Percentiles rank a stretch among this genome's conserved stretches.
Evolutionary conservation across 2,888 invertebrate species (phyloP).

Genomic region (Tetheella fluctuosa): DNA sequence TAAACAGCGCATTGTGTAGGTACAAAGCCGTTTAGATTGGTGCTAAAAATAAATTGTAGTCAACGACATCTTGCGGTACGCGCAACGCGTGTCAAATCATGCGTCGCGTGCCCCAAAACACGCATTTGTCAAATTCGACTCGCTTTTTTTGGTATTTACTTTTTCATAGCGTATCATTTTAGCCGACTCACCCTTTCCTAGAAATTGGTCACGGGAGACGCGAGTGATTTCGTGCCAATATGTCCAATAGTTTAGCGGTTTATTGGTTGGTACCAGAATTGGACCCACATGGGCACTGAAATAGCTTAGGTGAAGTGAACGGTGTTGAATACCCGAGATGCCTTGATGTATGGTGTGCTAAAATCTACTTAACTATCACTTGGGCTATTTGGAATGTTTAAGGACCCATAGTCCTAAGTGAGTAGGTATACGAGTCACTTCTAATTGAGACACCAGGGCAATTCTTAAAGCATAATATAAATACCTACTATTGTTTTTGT

Average conservation of each 20-base stretch:
- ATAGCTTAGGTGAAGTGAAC: not conserved
- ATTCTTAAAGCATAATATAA: too few species aligned
- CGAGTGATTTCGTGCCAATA: constrained; percentile 69
- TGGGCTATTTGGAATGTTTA: not conserved
- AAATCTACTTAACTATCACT: not conserved
- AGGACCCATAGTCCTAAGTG: too few species aligned
- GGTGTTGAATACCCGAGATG: not conserved
- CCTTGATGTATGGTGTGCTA: not conserved
- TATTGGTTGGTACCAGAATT: constrained; percentile 56
- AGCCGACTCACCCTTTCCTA: constrained; percentile 62
- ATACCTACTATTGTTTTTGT: too few species aligned
- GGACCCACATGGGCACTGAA: constrained; percentile 48
- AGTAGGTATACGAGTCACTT: too few species aligned
- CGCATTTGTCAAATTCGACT: constrained; percentile 79
- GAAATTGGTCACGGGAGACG: constrained; percentile 77
- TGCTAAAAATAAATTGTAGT: constrained; percentile 47
- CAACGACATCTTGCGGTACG: constrained; percentile 43
- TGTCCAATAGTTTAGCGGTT: constrained; percentile 73
- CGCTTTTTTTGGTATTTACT: constrained; percentile 78
- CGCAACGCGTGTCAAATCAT: constrained; percentile 58
- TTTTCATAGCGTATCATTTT: constrained; percentile 58
- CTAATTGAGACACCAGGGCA: too few species aligned
- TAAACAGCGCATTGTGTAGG: constrained; percentile 22
- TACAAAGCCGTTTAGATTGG: constrained; percentile 52
- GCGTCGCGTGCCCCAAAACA: constrained; percentile 80